Evolutionary conservation across 2,113 vertebrate species (phyloP), one percentile per base, ranked within the genome.

Genomic region (Dromas ardeola): DNA sequence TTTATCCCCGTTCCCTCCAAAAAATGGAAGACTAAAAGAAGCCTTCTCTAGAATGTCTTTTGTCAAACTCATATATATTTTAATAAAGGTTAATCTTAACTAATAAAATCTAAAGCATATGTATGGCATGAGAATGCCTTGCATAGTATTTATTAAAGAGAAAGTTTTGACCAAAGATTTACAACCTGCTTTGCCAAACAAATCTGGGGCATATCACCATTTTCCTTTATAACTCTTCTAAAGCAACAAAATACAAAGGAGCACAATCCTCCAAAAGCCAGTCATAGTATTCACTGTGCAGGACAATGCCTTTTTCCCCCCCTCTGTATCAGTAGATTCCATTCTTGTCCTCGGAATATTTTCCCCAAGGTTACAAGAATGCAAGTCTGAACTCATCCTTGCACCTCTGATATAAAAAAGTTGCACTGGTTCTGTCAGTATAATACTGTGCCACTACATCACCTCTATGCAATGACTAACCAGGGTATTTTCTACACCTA

Each of bases 1-100:
- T 66, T 49, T 11, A 10, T n/a, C 29, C 14, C 10, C 3, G 1
- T 11, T 34, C 13, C 10, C 3, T 6, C 30, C 0, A 0, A 69
- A 77, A 69, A 86, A 21, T 5, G 11, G 29, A 81, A 84, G 29
- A 73, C 8, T 56, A 38, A 58, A 91, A 45, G 6, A 47, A 87
- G 4, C 4, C 8, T 73, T 82, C 34, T 69, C 21, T 82, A 52
- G 29, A 85, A 91, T 58, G 4, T 58, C 6, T 38, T 73, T 71
- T 36, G 27, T 79, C 0, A 0, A 88, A 71, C 3, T 76, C 5
- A 3, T 36, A 1, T n/a, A 27, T 59, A 61, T 76, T 82, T 90
- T 56, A 56, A 50, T 40, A 52, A 45, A 67, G 17, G 6, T 50
- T 78, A 67, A 45, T 29, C 25, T 56, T 78, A 72, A 36, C 5